Conservation (phyloP, 2,113 vertebrate species). For the Petrocephalus microphthalmus region DNA sequence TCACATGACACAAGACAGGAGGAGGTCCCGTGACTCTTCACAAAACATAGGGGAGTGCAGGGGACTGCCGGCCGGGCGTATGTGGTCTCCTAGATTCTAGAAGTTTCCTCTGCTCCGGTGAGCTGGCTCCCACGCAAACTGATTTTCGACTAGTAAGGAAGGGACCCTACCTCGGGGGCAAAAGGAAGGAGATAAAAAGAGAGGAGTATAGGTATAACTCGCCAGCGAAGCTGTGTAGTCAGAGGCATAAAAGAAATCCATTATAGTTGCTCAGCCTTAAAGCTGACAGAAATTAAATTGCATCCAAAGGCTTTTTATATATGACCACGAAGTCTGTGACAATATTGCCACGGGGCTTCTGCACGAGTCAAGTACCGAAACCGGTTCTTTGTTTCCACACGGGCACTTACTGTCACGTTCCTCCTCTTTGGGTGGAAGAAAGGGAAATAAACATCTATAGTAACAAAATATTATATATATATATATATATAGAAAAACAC, state of each 20-base stretch:
- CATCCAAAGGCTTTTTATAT: slow-evolving; percentile 62
- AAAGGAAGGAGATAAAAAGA: slow-evolving; percentile 33
- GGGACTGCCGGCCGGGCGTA: slow-evolving; percentile 41
- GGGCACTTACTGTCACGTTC: slow-evolving; percentile 25
- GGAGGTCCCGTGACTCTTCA: background rate
- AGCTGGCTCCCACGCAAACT: slow-evolving; percentile 92
- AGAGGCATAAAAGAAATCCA: slow-evolving; percentile 60
- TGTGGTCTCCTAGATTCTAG: slow-evolving; percentile 35
- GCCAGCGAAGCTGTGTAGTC: slow-evolving; percentile 46
- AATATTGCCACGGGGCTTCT: slow-evolving; percentile 45
- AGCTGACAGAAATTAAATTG: slow-evolving; percentile 68
- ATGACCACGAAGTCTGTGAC: slow-evolving; percentile 56
- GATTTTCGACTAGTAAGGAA: slow-evolving; percentile 93
- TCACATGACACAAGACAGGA: background rate
- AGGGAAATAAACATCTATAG: background rate
- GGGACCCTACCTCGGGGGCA: slow-evolving; percentile 78
- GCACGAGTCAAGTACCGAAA: slow-evolving; percentile 27
- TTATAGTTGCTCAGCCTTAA: slow-evolving; percentile 55
- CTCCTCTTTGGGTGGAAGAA: background rate
- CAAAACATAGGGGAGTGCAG: slow-evolving; percentile 6
- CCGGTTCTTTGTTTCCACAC: slow-evolving; percentile 32
- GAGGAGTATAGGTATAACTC: slow-evolving; percentile 27
- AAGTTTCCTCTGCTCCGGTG: slow-evolving; percentile 86
- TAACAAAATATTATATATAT: background rate
- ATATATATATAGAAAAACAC: background rate